These are phyloP conservation scores for Hirtodrosophila trivittata DNA, from an alignment of 2,888 invertebrate genomes.

Conservation along the genomic window DNA sequence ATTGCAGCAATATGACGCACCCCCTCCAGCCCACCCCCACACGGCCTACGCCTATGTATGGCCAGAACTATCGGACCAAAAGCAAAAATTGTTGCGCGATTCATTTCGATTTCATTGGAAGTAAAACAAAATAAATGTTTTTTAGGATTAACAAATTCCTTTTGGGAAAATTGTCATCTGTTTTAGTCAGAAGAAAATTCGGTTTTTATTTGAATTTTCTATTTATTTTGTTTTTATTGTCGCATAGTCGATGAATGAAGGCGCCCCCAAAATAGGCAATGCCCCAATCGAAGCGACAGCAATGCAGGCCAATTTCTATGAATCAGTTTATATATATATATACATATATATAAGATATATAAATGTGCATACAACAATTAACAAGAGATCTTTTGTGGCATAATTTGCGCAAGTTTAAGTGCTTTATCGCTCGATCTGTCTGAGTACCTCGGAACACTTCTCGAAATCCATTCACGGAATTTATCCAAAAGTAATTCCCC, in stretches of 20 bases:
- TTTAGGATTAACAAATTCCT: conserved; percentile 43
- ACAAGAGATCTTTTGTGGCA: conserved; percentile 42
- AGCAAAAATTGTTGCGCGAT: conserved; percentile 20
- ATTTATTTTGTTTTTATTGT: conserved; percentile 18
- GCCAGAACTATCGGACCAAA: conserved; percentile 1
- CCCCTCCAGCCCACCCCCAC: background rate
- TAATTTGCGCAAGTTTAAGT: conserved; percentile 52
- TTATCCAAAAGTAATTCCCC: no score
- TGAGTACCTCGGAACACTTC: no score
- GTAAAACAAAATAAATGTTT: conserved; percentile 12
- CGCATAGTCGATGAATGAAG: conserved; percentile 39
- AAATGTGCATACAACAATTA: conserved; percentile 45
- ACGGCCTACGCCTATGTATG: background rate
- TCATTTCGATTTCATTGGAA: conserved; percentile 63
- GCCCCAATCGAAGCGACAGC: conserved; percentile 24
- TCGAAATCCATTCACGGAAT: no score
- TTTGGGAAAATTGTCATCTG: conserved; percentile 44
- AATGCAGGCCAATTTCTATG: conserved; percentile 23
- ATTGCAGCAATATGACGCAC: conserved; percentile 49
- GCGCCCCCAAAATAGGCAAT: conserved; percentile 73
- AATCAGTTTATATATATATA: conserved; percentile 37
- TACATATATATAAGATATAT: conserved; percentile 5
- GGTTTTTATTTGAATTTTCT: conserved; percentile 17
- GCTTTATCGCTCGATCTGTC: background rate
- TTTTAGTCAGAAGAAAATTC: conserved; percentile 20